Conservation (phyloP, 2,797 vertebrate genomes). For the Poeciliopsis paucimaculata region DNA sequence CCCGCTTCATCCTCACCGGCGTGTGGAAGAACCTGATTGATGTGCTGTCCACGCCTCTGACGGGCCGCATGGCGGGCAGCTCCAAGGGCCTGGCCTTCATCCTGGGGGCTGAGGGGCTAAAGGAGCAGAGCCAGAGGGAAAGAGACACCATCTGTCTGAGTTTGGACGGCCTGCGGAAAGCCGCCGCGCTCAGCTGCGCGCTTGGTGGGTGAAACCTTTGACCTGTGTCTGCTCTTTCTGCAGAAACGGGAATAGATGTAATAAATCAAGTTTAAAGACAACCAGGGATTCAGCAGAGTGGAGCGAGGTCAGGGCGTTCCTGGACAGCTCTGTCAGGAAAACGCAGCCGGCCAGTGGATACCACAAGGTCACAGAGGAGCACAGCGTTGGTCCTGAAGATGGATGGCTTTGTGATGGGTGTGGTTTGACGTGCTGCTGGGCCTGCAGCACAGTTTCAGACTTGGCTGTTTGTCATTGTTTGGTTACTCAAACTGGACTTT, state of each 20-base stretch:
- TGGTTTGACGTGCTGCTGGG: background rate
- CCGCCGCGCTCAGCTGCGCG: constrained; percentile 92
- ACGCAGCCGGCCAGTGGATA: background rate
- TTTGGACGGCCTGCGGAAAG: constrained; percentile 92
- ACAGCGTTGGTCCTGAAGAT: background rate
- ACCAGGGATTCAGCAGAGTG: background rate
- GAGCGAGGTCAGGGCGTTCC: background rate
- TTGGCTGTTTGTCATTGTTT: background rate
- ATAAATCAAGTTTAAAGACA: background rate
- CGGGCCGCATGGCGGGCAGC: constrained; percentile 93
- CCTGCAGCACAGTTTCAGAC: background rate
- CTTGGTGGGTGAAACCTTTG: constrained; percentile 81
- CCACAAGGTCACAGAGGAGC: background rate
- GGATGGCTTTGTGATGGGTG: background rate
- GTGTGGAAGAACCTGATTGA: constrained; percentile 99
- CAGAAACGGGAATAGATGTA: background rate
- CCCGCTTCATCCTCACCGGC: constrained; percentile 92
- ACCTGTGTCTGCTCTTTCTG: background rate
- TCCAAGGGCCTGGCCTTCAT: constrained; percentile 93
- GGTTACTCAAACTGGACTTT: background rate
- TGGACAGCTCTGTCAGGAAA: background rate
- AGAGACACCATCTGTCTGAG: constrained; percentile 95
- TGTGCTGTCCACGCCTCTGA: constrained; percentile 91
- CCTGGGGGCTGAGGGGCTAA: constrained; percentile 90
- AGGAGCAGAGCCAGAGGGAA: constrained; percentile 94